Evolutionary conservation across 2,797 vertebrate genomes (phyloP).

Genomic region (Miichthys miiuy): DNA sequence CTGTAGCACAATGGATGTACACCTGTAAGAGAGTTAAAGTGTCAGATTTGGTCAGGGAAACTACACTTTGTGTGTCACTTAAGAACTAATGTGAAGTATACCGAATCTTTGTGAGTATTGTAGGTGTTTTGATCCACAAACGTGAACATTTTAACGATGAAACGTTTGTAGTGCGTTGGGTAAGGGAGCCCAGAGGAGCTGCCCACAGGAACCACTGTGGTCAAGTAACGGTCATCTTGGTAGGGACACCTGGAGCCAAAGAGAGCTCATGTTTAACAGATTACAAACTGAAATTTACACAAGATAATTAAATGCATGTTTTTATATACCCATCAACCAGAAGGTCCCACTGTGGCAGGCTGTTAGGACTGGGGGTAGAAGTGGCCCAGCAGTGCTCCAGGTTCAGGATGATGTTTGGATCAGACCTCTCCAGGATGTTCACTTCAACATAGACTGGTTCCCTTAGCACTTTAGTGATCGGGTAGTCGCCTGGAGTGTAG

Average conservation of each 20-base stretch:
- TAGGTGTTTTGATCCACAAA: conserved; percentile 70
- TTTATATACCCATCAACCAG: conserved; percentile 77
- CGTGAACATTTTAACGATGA: conserved; percentile 79
- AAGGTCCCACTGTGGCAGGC: conserved; percentile 84
- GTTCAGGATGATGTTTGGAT: conserved; percentile 79
- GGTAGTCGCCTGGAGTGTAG: conserved; percentile 80
- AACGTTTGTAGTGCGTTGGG: conserved; percentile 82
- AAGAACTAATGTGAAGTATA: conserved; percentile 16
- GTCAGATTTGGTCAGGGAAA: neutral
- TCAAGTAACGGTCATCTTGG: conserved; percentile 78
- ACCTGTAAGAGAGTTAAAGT: conserved; percentile 59
- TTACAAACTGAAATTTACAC: neutral
- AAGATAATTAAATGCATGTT: too few relatives aligned
- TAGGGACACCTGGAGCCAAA: conserved; percentile 78
- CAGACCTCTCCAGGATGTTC: conserved; percentile 70
- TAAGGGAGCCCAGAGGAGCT: conserved; percentile 67
- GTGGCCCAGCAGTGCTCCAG: conserved; percentile 87
- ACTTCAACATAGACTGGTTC: conserved; percentile 82
- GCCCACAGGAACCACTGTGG: conserved; percentile 69
- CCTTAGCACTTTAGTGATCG: conserved; percentile 78
- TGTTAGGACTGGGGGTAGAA: conserved; percentile 54
- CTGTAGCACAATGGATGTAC: conserved; percentile 81
- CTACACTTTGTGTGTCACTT: accelerated
- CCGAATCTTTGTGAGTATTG: conserved; percentile 54
- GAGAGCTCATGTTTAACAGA: neutral